Evolutionary conservation across 2,888 invertebrate genomes (phyloP).

Genomic region (Synanthedon vespiformis): DNA sequence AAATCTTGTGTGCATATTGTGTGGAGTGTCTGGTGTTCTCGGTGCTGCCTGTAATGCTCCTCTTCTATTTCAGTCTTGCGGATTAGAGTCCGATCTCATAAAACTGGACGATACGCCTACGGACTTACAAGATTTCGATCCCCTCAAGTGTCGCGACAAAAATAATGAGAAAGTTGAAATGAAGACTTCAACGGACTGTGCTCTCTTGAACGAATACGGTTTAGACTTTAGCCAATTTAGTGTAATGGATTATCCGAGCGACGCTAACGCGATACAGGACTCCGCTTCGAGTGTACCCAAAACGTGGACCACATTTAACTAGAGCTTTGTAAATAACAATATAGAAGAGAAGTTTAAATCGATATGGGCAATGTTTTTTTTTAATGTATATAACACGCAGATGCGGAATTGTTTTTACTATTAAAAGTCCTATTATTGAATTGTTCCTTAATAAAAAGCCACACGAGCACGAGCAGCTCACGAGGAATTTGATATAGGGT

Average conservation of each 20-base stretch:
- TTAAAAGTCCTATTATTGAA: too few relatives aligned
- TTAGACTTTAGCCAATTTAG: slow-evolving; percentile 73
- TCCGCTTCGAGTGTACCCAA: slow-evolving; percentile 34
- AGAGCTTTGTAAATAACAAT: slow-evolving; percentile 9
- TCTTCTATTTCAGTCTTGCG: slow-evolving; percentile 60
- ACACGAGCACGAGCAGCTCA: too few relatives aligned
- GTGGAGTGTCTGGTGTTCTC: neutral
- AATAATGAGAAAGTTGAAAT: slow-evolving; percentile 40
- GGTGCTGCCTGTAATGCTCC: slow-evolving; percentile 20
- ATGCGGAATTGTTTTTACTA: too few relatives aligned
- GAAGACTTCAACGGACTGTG: slow-evolving; percentile 67
- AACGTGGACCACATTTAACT: slow-evolving; percentile 61
- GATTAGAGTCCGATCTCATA: slow-evolving; percentile 57
- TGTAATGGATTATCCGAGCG: slow-evolving; percentile 53
- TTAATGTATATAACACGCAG: too few relatives aligned
- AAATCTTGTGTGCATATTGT: neutral
- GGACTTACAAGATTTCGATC: slow-evolving; percentile 57
- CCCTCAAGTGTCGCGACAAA: slow-evolving; percentile 47
- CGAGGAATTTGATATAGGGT: too few relatives aligned
- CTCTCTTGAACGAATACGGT: slow-evolving; percentile 80
- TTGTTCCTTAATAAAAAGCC: too few relatives aligned
- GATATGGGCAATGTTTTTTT: too few relatives aligned
- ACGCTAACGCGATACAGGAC: slow-evolving; percentile 19
- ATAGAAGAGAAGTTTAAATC: too few relatives aligned
- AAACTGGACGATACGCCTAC: slow-evolving; percentile 58